Base-by-base conservation (phyloP, 2,113 vertebrate genomes). In the Dolichotis patagonum region DNA sequence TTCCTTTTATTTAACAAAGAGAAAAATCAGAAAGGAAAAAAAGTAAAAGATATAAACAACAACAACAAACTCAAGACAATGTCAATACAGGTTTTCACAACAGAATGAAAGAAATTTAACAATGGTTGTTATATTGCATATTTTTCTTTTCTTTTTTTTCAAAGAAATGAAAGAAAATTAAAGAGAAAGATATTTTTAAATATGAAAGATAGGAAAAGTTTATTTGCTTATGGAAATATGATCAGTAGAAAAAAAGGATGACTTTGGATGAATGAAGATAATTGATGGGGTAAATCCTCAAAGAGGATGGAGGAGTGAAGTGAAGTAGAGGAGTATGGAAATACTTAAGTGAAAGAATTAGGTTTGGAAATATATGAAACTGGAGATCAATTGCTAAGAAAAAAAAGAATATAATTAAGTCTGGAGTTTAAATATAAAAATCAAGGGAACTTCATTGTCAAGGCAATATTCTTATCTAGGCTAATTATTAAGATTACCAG, bases 361-460 rank as follows among this genome's bases (percentile, higher is more conserved):
- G 35, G 63, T 96, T 91, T 35, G 11, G 35, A 75, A 96, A 96
- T 52, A 49, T 88, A 43, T 94, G 43, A 90, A 60, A 52, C 1
- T 46, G 6, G 12, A 83, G 26, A 28, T 87, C 65, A 93, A 83
- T 16, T 78, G 16, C 49, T 83, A 20, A 86, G 35, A 38, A 24
- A 90, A 32, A 41, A 90, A 60, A 80, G 73, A 84, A 62, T 46
- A 4, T 83, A 62, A 83, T 75, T 86, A 77, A 92, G 26, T 67
- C 67, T 77, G 3, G 35, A 84, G 30, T 58, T 46, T 93, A 62
- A 85, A 65, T 85, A 30, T 89, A 88, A 94, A 77, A 63, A 8
- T n/a, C 78, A 41, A 94, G 19, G 46, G 78, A 77, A 60, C 67
- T 80, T 35, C 1, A 90, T 8, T 69, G 58, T 30, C 43, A 92